These are phyloP conservation scores for Drosophila recens DNA, from an alignment of 2,888 invertebrate species.

Conservation along the genomic window DNA sequence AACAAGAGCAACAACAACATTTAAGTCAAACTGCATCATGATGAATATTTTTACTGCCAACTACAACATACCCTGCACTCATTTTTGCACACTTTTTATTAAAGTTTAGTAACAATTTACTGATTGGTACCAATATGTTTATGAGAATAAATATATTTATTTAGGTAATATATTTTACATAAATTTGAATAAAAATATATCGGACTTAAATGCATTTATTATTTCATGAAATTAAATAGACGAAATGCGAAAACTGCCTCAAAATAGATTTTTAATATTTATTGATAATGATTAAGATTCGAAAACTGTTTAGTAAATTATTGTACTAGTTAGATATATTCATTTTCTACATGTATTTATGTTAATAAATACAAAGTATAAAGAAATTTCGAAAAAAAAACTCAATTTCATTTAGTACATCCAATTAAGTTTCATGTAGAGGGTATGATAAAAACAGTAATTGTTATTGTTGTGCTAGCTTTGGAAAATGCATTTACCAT, in stretches of 20 bases:
- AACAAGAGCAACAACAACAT: conserved; percentile 45
- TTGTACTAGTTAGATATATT: neutral
- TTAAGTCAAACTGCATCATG: conserved; percentile 38
- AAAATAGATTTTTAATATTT: too few species aligned
- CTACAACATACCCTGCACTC: conserved; percentile 22
- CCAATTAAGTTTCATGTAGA: neutral
- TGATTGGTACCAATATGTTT: neutral
- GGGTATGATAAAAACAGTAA: conserved; percentile 50
- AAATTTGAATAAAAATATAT: too few species aligned
- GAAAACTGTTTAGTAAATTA: neutral
- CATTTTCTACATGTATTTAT: neutral
- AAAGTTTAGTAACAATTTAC: neutral
- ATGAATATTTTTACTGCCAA: neutral
- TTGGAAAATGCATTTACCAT: conserved; percentile 59
- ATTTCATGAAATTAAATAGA: too few species aligned
- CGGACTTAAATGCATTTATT: too few species aligned
- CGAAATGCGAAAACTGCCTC: too few species aligned
- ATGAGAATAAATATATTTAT: too few species aligned
- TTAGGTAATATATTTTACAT: too few species aligned
- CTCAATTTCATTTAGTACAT: neutral
- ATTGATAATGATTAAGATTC: too few species aligned
- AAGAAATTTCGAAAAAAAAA: neutral
- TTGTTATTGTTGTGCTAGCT: conserved; percentile 75
- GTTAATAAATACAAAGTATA: neutral
- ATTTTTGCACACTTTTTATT: neutral